Base-by-base conservation (phyloP, 2,888 invertebrate genomes). In the Sesia bembeciformis region DNA sequence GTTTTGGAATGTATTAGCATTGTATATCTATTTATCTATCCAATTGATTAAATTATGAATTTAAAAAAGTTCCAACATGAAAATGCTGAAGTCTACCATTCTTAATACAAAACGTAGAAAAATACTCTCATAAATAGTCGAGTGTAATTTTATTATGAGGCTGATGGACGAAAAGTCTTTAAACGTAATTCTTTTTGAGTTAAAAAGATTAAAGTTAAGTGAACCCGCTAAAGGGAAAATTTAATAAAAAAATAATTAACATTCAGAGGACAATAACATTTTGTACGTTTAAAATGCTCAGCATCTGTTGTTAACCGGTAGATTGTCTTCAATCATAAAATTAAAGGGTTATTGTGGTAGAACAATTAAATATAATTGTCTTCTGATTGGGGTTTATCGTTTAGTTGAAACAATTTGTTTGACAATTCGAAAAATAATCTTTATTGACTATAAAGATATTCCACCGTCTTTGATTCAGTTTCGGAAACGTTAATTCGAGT, bases 331-430 rank as follows among this genome's bases (percentile, higher is more conserved):
- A 53, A 53, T 43, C 52, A 43, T 43, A 53, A 53, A 42, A 53
- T 53, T 53, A 43, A 4, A 43, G 38, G 49, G 54, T 41, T 38
- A 43, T 41, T 41, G 42, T 39, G n/a, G 39, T 41, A 39, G 51
- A 54, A 46, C 52, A 52, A 42, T 54, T 40, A 55, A 41, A 53
- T 54, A 53, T 56, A 58, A 56, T 56, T 57, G 53, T 54, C 59
- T 58, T 56, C 56, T 52, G 51, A 57, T 50, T 50, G 50, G 60
- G 56, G 57, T 51, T 52, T 49, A 43, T 54, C 41, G 39, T 57
- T 58, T 59, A 58, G 62, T 63, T 62, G 59, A 61, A 54, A 55
- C 57, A 60, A 60, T 63, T 60, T 57, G 54, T 55, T 23, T 55
- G 39, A 7, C 50, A 50, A 39, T 39, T 38, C 50, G 5, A 6